Base-by-base conservation (phyloP, 2,797 vertebrate species). In the Kryptolebias ocellatus region DNA sequence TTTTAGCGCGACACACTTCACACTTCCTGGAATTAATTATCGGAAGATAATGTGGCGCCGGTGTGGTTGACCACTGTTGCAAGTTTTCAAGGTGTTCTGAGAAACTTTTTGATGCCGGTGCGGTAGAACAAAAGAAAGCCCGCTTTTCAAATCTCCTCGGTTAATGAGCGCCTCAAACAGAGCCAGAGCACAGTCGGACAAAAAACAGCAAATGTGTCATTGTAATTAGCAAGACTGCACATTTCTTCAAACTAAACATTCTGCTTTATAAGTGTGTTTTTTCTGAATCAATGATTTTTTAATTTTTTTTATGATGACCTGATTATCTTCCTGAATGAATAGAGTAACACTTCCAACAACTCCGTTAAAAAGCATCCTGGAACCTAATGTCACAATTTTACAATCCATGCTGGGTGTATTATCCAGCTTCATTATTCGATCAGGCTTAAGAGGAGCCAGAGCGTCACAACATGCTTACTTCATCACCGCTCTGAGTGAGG, bases 11-110 rank as follows among this genome's bases (percentile, higher is more conserved):
- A 88, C 88, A 87, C 82, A 81, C 81, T 90, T 87, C 84, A 81
- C 82, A 83, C 85, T 78, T 82, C 64, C 81, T 60, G 51, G 86
- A 88, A 93, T 92, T 84, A 91, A 92, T 92, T 90, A 89, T 60
- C 70, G 60, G 71, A 18, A 73, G 84, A 80, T 85, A 81, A 81
- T 81, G 83, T 79, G 81, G 78, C 80, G 50, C 74, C 42, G 46
- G 28, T 16, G 57, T 64, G 81, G 64, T 39, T 59, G 51, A 46
- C 84, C 77, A 70, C 31, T 49, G 28, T 42, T 47, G 11, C 5
- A 2, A 71, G 46, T 80, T 79, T 79, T 83, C 80, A 87, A 86
- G 81, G 81, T 89, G 81, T 64, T 80, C 79, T 74, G 55, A 4
- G 72, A 60, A 83, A 89, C 79, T 76, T 82, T 69, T 45, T 69